Conservation (phyloP, 1,140 invertebrate species). For the Drosophila nigromelanica region DNA sequence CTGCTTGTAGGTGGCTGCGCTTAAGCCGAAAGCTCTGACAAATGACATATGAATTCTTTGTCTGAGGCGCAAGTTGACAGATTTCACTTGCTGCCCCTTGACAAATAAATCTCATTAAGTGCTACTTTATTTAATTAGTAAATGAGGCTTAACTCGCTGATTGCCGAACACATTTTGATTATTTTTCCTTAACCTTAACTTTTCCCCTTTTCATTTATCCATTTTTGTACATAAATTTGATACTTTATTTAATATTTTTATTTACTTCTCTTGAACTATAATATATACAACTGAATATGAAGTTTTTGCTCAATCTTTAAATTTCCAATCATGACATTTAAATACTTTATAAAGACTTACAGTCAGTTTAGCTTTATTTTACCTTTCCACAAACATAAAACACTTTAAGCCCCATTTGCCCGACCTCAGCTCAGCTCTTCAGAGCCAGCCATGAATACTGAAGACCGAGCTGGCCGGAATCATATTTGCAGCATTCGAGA, state of each 20-base stretch:
- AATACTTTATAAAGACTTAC: too few species aligned
- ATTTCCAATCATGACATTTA: too few species aligned
- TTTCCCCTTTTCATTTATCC: too few species aligned
- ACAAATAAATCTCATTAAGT: conserved; percentile 6
- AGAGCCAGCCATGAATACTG: conserved; percentile 23
- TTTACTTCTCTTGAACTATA: too few species aligned
- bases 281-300: too few species aligned
- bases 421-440: not conserved
- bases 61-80: conserved; percentile 7
- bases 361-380: too few species aligned
- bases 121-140: not conserved
- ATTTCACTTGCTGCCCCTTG: conserved; percentile 4
- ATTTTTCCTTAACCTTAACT: too few species aligned
- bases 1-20: not conserved
- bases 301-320: too few species aligned
- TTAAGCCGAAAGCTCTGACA: conserved; percentile 5
- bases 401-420: conserved; percentile 9
- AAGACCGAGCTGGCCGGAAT: conserved; percentile 19
- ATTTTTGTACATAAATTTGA: too few species aligned
- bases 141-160: not conserved
- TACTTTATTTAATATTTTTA: too few species aligned
- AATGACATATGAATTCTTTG: conserved; percentile 24
- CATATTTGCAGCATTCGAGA: conserved; percentile 56
- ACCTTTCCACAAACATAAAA: conserved; percentile 25
- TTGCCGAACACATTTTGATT: not conserved